phyloP scores from a whole-genome alignment of 2,888 invertebrate species.

The Hypercompe scribonia region DNA sequence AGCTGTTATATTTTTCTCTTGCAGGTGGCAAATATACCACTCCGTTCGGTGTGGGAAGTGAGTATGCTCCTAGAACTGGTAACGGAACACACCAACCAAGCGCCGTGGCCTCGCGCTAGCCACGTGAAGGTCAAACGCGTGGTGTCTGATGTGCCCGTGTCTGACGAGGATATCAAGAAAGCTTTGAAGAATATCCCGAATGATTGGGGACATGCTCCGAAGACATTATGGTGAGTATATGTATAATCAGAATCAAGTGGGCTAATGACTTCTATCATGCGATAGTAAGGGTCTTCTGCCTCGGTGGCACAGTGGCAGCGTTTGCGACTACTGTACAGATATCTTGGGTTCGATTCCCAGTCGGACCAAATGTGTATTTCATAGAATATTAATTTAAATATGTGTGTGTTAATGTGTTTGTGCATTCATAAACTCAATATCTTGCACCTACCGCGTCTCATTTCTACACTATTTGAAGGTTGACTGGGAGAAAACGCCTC shows the following conservation, averaged over 20 bases:
- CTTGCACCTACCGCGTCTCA: too few relatives aligned
- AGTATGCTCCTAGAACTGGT: slow-evolving; percentile 62
- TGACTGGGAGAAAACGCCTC: too few relatives aligned
- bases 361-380: too few relatives aligned
- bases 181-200: slow-evolving; percentile 47
- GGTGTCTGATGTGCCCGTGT: slow-evolving; percentile 47
- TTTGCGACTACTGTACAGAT: too few relatives aligned
- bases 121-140: slow-evolving; percentile 57
- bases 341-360: too few relatives aligned
- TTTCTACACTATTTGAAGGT: too few relatives aligned
- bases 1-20: not conserved
- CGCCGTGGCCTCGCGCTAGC: slow-evolving; percentile 67
- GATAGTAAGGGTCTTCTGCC: too few relatives aligned
- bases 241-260: not conserved
- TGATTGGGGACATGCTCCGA: slow-evolving; percentile 79
- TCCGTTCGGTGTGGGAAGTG: slow-evolving; percentile 77
- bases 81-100: slow-evolving; percentile 48
- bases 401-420: too few relatives aligned
- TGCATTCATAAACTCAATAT: too few relatives aligned
- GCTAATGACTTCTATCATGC: too few relatives aligned
- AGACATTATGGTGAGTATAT: slow-evolving; percentile 65
- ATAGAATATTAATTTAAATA: too few relatives aligned
- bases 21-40: slow-evolving; percentile 75
- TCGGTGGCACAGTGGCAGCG: too few relatives aligned
- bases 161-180: slow-evolving; percentile 41